Evolutionary conservation across 1,140 invertebrate species (phyloP).

Genomic region (Melipona quadrifasciata): DNA sequence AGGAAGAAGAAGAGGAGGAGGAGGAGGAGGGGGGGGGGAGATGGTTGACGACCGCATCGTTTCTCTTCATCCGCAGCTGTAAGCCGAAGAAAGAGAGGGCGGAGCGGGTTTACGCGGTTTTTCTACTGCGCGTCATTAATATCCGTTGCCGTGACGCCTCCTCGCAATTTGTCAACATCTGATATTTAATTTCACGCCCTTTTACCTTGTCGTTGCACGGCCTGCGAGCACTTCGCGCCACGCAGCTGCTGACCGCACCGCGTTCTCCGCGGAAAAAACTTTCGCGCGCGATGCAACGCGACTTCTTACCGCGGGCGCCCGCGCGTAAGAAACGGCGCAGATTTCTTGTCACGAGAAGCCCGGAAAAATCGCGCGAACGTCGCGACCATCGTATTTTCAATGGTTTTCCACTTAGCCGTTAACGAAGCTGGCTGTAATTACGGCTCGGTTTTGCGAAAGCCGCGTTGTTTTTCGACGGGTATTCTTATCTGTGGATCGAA

Average conservation of each 20-base stretch:
- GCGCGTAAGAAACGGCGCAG: too few species aligned
- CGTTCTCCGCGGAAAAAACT: neutral
- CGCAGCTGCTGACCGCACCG: slow-evolving; percentile 62
- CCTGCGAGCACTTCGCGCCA: slow-evolving; percentile 48
- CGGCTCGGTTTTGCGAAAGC: neutral
- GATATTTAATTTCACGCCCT: slow-evolving; percentile 82
- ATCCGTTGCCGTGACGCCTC: slow-evolving; percentile 81
- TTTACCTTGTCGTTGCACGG: slow-evolving; percentile 64
- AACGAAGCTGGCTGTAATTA: neutral
- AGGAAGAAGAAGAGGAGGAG: slow-evolving; percentile 13
- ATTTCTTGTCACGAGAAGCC: too few species aligned
- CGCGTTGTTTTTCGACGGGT: neutral
- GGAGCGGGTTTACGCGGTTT: slow-evolving; percentile 78
- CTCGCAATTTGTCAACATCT: slow-evolving; percentile 82
- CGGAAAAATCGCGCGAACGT: too few species aligned
- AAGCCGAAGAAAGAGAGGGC: slow-evolving; percentile 73
- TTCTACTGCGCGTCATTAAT: slow-evolving; percentile 80
- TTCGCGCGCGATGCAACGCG: neutral
- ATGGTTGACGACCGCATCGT: slow-evolving; percentile 73
- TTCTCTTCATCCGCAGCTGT: slow-evolving; percentile 81
- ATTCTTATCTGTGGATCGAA: slow-evolving; percentile 9
- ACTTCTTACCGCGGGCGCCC: neutral
- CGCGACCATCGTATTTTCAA: neutral
- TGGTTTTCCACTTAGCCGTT: neutral
- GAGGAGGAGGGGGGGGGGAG: neutral